These are phyloP conservation scores for Pithys albifrons DNA, from an alignment of 2,113 vertebrate genomes.

Conservation along the genomic window DNA sequence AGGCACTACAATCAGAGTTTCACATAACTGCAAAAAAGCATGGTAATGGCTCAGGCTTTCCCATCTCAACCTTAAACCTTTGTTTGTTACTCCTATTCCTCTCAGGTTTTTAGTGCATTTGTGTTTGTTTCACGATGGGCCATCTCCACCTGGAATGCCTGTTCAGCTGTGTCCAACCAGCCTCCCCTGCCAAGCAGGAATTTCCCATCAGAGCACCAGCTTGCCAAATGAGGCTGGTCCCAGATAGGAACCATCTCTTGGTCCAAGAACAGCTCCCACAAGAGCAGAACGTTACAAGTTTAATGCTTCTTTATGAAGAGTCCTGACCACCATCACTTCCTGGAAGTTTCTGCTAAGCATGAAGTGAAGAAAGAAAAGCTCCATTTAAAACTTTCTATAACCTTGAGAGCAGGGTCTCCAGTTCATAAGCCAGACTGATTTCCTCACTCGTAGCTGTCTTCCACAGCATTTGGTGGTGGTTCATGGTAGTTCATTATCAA, in stretches of 20 bases:
- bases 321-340: neutral
- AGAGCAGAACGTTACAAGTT: neutral
- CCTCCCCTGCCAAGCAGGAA: constrained; percentile 6
- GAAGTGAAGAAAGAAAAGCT: neutral
- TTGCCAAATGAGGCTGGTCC: neutral
- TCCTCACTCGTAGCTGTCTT: neutral
- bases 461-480: neutral
- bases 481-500: neutral
- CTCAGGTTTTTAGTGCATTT: neutral
- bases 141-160: neutral
- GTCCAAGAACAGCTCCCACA: neutral
- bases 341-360: neutral
- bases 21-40: neutral
- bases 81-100: neutral
- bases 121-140: neutral
- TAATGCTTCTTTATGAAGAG: neutral
- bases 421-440: neutral
- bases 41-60: neutral
- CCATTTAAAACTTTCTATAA: neutral
- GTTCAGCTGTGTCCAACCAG: neutral
- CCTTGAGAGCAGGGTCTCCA: neutral
- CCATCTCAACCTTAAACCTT: neutral
- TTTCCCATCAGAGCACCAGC: neutral
- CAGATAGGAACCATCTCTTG: neutral
- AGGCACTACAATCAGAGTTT: neutral